Percentiles rank a stretch among this genome's conserved stretches.
Conservation (phyloP, 2,888 invertebrate species). For the Sicus ferrugineus region DNA sequence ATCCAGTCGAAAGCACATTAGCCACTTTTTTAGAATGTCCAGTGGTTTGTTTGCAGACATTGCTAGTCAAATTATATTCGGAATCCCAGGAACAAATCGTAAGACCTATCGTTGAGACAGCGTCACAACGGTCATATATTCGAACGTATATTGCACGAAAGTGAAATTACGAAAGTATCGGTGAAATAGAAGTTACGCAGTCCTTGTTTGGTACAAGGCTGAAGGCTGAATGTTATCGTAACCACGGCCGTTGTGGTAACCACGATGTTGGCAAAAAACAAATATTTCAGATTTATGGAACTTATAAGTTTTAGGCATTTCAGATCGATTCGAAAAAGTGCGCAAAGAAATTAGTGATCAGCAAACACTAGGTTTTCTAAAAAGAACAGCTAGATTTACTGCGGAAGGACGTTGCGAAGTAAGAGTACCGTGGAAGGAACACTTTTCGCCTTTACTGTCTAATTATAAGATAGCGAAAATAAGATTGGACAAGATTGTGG, state of each 20-base stretch:
- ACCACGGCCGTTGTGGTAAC: neutral
- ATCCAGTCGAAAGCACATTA: neutral
- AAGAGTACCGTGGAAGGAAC: no score
- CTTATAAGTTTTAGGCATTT: neutral
- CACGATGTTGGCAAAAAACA: neutral
- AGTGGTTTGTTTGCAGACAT: neutral
- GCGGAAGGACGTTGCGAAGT: no score
- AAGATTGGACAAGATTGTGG: neutral
- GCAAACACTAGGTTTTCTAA: neutral
- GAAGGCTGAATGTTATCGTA: neutral
- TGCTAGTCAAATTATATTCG: neutral
- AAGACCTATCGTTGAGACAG: no score
- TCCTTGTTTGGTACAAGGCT: no score
- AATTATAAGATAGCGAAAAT: no score
- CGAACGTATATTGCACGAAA: no score
- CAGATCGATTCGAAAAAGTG: neutral
- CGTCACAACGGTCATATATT: no score
- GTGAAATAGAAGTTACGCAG: no score
- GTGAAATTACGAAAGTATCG: no score
- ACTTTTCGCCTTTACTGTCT: no score
- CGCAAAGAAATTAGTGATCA: neutral
- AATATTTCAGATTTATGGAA: conserved; percentile 1
- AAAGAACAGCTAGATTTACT: no score
- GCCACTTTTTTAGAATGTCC: neutral
- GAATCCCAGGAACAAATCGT: neutral